Conservation (phyloP, 2,888 invertebrate genomes). For the Netelia melanura region DNA sequence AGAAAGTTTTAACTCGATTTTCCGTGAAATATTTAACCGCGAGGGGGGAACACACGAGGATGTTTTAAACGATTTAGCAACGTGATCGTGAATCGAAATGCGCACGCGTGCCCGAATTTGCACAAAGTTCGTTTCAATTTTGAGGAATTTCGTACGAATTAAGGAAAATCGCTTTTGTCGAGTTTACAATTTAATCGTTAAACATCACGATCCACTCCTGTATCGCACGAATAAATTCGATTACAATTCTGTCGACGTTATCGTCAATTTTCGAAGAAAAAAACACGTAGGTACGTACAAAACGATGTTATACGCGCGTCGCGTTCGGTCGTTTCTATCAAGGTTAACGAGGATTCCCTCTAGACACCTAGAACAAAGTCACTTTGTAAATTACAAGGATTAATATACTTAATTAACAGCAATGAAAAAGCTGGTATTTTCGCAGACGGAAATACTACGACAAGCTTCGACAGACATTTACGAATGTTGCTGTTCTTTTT, state of each 20-base stretch:
- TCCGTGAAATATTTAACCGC: neutral
- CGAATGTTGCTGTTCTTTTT: too few relatives aligned
- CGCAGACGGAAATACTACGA: neutral
- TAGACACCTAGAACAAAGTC: neutral
- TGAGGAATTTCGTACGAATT: neutral
- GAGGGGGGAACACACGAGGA: neutral
- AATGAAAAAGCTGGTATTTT: neutral
- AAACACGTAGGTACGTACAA: neutral
- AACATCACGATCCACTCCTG: too few relatives aligned
- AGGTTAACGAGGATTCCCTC: constrained; percentile 2
- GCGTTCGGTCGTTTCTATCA: neutral
- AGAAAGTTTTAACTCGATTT: constrained; percentile 13
- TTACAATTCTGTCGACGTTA: too few relatives aligned
- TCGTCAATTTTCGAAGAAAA: neutral
- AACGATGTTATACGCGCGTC: neutral
- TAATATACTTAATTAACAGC: constrained; percentile 1
- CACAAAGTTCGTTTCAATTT: neutral
- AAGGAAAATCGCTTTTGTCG: too few relatives aligned
- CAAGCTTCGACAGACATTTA: too few relatives aligned
- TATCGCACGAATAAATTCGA: too few relatives aligned
- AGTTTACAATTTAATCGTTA: too few relatives aligned
- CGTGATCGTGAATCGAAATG: neutral
- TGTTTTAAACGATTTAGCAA: neutral
- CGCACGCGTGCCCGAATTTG: neutral
- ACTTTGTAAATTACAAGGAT: constrained; percentile 26